Base-by-base conservation (phyloP, 2,797 vertebrate genomes). In the Poeciliopsis infans region DNA sequence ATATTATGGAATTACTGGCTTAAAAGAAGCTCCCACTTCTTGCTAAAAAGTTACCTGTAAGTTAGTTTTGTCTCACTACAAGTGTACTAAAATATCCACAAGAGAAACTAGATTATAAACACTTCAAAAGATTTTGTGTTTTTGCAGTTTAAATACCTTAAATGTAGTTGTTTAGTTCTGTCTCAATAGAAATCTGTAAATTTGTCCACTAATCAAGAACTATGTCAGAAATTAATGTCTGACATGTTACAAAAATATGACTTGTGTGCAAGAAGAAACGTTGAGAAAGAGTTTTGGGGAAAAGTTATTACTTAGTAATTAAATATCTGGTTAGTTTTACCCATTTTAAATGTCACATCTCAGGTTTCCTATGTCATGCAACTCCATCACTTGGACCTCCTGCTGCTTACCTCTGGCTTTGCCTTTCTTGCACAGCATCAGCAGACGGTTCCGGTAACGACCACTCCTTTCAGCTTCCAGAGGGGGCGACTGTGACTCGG, bases 401-500 rank as follows among this genome's bases (percentile, higher is more conserved):
- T 71, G 84, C 83, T 70, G 69, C 90, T 88, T 87, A 99, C 98
- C 97, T 95, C 91, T 86, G 49, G 3, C 81, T 51, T 80, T 95
- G 36, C 80, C 92, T 46, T 51, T 90, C 76, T 82, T 96, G 89
- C 96, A 97, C 74, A 97, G 94, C 1, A 76, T 59, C 31, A 77
- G 16, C 55, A 98, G 45, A 64, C 81, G 84, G 72, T 69, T 28
- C 31, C 92, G 79, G 76, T 79, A 80, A 2, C 86, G 83, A 7
- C 3, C 0, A 18, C 0, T 0, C 36, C 13, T 5, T 18, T 25
- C 0, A 5, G 25, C 6, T 78, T 45, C 2, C 23, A 5, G 7
- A 23, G 68, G n/a, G 64, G 15, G 0, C 11, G 45, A 0, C 36
- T 18, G 4, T 0, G 72, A 0, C 10, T 61, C 75, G 41, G 25